Conservation (phyloP, 2,888 invertebrate genomes). For the Acheta domesticus region DNA sequence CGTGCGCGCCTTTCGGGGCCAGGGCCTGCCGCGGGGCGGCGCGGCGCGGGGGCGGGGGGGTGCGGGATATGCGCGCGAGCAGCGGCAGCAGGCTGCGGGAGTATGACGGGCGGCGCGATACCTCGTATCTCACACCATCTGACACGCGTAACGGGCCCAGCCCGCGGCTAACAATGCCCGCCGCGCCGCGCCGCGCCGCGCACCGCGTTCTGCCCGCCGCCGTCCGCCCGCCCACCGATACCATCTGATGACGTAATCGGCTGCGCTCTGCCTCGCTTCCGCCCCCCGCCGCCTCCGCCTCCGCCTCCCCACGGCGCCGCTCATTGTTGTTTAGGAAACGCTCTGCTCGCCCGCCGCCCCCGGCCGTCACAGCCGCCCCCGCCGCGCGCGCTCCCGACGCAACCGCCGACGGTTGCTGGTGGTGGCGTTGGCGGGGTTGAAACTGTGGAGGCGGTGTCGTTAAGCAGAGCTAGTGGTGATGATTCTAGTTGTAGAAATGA, state of each 20-base stretch:
- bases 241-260: slow-evolving; percentile 1
- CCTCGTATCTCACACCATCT: slow-evolving; percentile 8
- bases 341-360: not conserved
- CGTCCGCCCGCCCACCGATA: not conserved
- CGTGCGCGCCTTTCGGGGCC: not conserved
- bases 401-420: too few relatives aligned
- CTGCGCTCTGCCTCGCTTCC: not conserved
- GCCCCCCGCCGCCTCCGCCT: not conserved
- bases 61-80: not conserved
- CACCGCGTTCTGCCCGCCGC: not conserved
- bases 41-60: not conserved
- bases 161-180: not conserved
- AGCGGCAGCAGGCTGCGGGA: not conserved
- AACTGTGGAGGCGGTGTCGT: too few relatives aligned
- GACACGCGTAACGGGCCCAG: not conserved
- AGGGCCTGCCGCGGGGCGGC: not conserved
- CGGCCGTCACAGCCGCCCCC: not conserved
- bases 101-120: not conserved
- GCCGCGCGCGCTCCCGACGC: not conserved
- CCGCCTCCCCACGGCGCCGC: not conserved
- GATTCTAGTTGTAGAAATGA: too few relatives aligned
- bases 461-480: too few relatives aligned
- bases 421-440: not conserved
- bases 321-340: not conserved
- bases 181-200: not conserved